A percentile compares a stretch with the other conserved stretches of the same genome.
These are phyloP conservation scores for Drosophila ananassae DNA, from an alignment of 1,140 invertebrate species.

Conservation along the genomic window DNA sequence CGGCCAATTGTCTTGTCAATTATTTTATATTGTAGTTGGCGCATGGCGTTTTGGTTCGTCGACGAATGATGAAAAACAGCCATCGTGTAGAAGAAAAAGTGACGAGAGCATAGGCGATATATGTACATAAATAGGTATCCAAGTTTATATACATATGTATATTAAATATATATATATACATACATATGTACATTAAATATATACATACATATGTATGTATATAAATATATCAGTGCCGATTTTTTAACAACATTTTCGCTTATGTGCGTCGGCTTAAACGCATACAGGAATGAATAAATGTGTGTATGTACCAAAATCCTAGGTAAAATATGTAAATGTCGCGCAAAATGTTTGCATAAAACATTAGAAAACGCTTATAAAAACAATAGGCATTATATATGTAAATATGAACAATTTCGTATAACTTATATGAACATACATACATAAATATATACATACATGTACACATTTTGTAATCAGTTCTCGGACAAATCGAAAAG, in stretches of 20 bases:
- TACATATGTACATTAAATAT: background rate
- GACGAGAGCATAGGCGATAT: background rate
- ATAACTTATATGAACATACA: too few species aligned
- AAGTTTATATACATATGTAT: background rate
- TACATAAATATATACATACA: too few species aligned
- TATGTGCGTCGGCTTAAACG: background rate
- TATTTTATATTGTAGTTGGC: conserved; percentile 61
- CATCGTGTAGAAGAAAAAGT: background rate
- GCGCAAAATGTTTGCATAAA: too few species aligned
- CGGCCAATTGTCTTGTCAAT: conserved; percentile 75
- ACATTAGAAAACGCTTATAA: too few species aligned
- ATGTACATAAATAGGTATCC: background rate
- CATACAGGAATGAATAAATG: too few species aligned
- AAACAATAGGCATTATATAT: too few species aligned
- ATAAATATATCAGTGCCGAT: conserved; percentile 16
- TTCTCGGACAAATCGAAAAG: too few species aligned
- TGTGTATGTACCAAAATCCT: too few species aligned
- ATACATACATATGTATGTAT: background rate
- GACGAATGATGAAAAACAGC: conserved; percentile 7
- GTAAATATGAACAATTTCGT: too few species aligned
- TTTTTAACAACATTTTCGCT: background rate
- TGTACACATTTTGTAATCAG: too few species aligned
- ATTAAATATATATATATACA: too few species aligned
- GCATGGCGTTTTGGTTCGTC: conserved; percentile 63
- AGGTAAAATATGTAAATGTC: too few species aligned